Base-by-base conservation (phyloP, 2,888 invertebrate species). In the Lasioglossum malachurum region DNA sequence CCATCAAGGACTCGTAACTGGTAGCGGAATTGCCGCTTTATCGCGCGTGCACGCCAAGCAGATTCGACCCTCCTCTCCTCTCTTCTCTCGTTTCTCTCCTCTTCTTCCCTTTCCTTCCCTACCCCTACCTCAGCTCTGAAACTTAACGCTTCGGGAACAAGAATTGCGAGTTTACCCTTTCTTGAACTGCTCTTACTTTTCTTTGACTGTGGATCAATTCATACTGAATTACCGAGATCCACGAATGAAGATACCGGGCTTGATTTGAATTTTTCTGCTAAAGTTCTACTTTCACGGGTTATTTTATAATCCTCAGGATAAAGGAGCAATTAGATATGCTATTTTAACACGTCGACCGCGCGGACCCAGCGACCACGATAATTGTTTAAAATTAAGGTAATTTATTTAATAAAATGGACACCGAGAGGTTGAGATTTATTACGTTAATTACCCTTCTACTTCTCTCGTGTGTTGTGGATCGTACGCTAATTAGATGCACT, bases 21-120 rank as follows among this genome's bases (percentile, higher is more conserved):
- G 85, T 86, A 88, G 84, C 86, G 41, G 83, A 87, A 84, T 83
- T 80, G 80, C 78, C 60, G 81, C 75, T 84, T 90, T 90, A 88
- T 87, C 88, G 88, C 88, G 77, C 69, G 46, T 57, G 60, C 73
- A 75, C 72, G 77, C 38, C 73, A 71, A 69, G 78, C 71, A 57
- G 73, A 73, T 73, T 19, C 31, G 12, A 31, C 4, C 72, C n/a
- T 41, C 72, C 12, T n/a, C 71, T 41, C 35, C 8, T 16, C 69
- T 69, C 19, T 7, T 14, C 19, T 53, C 53, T 53, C 7, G 23
- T 16, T 49, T 49, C 53, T 53, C 53, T 53, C 53, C 23, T 53
- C 53, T 53, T n/a, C n/a, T 53, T 53, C 71, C n/a, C 44, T 44
- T 8, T 16, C 84, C 44, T 64, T 27, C 27, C 38, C 79, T 19